Conservation (phyloP, 2,797 vertebrate species). For the Ctenopoma multispine region DNA sequence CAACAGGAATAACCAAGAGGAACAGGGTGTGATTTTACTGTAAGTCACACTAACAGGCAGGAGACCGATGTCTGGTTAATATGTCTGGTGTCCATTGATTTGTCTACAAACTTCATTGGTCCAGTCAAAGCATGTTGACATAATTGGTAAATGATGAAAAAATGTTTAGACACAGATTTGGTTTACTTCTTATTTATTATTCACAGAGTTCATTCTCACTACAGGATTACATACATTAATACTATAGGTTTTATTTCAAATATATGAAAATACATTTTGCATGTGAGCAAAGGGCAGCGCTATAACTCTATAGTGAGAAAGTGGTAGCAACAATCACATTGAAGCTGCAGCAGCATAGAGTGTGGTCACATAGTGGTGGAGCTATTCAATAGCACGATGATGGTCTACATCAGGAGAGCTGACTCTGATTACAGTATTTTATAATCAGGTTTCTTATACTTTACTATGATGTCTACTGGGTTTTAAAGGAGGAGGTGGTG, state of each 20-base stretch:
- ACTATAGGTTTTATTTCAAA: conserved; percentile 54
- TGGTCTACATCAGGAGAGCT: conserved; percentile 57
- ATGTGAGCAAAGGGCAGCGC: conserved; percentile 47
- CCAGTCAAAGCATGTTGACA: too few relatives aligned
- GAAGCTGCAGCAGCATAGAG: conserved; percentile 67
- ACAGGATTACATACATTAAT: conserved; percentile 67
- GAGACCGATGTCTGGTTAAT: too few relatives aligned
- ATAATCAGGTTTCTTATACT: conserved; percentile 45
- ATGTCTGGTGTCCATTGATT: too few relatives aligned
- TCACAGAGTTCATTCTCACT: conserved; percentile 78
- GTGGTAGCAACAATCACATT: conserved; percentile 62
- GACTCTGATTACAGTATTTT: conserved; percentile 48
- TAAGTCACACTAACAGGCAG: too few relatives aligned
- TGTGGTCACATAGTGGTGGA: conserved; percentile 59
- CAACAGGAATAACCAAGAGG: too few relatives aligned
- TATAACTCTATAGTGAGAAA: conserved; percentile 50
- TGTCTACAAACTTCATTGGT: too few relatives aligned
- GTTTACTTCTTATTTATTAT: conserved; percentile 72
- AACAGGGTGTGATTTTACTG: too few relatives aligned
- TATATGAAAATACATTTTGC: conserved; percentile 66
- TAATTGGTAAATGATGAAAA: background rate
- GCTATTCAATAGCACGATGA: conserved; percentile 58
- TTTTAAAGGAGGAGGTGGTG: conserved; percentile 12
- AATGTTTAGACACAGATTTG: conserved; percentile 42
- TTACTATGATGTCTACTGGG: conserved; percentile 47